A percentile compares a stretch with the other conserved stretches of the same genome.
These are phyloP conservation scores for Ondatra zibethicus DNA, from an alignment of 2,113 vertebrate species.

Conservation along the genomic window DNA sequence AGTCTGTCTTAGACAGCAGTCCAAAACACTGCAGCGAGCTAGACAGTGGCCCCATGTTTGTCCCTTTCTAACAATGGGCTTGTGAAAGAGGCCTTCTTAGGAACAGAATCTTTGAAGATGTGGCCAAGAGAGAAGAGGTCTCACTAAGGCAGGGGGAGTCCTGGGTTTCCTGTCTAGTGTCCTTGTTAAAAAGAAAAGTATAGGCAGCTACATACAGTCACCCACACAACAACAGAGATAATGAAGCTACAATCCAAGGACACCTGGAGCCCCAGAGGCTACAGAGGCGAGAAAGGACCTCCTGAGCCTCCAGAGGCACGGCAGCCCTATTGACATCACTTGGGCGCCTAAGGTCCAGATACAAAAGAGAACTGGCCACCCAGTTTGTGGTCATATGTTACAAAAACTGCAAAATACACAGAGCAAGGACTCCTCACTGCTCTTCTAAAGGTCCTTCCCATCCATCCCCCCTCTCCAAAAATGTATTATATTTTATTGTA, in stretches of 20 bases:
- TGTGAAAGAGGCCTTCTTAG: background rate
- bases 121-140: background rate
- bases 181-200: background rate
- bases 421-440: background rate
- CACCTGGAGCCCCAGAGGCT: background rate
- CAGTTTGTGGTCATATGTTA: background rate
- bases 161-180: background rate
- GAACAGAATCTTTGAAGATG: background rate
- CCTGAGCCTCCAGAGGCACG: background rate
- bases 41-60: background rate
- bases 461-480: background rate
- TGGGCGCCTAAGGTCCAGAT: background rate
- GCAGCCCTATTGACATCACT: no score
- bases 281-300: background rate
- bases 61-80: background rate
- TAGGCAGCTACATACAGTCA: background rate
- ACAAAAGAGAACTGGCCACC: background rate
- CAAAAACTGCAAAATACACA: background rate
- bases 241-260: background rate
- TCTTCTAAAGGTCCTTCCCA: background rate
- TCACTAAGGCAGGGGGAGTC: background rate
- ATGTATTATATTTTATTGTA: background rate
- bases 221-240: rapidly evolving
- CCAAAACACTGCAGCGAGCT: background rate
- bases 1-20: background rate